phyloP scores from a whole-genome alignment of 2,888 invertebrate genomes.

The Drosophila percnosoma region DNA sequence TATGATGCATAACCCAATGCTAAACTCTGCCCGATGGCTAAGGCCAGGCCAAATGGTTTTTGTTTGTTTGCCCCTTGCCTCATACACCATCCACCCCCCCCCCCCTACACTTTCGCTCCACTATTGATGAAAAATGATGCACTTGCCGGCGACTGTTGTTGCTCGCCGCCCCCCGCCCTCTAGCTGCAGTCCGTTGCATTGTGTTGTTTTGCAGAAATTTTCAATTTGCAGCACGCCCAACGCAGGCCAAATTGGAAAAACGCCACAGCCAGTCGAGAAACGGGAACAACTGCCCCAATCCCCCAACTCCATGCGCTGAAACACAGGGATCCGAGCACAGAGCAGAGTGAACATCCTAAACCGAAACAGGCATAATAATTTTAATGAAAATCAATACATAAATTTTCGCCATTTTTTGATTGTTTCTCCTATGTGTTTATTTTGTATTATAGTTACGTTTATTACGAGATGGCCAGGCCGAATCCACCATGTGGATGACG shows the following conservation, averaged over 20 bases:
- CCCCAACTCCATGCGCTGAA: background rate
- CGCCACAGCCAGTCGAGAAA: slow-evolving; percentile 42
- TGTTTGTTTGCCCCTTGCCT: slow-evolving; percentile 54
- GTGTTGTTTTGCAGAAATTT: slow-evolving; percentile 74
- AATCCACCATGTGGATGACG: slow-evolving; percentile 22
- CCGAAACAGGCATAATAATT: slow-evolving; percentile 56
- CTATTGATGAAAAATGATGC: slow-evolving; percentile 76
- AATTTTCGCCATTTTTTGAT: slow-evolving; percentile 75
- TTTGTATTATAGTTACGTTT: slow-evolving; percentile 78
- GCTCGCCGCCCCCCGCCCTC: background rate
- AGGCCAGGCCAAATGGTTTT: slow-evolving; percentile 63
- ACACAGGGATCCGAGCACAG: background rate
- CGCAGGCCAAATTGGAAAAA: slow-evolving; percentile 70
- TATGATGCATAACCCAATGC: slow-evolving; percentile 77
- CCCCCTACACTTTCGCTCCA: background rate
- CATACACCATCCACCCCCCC: background rate
- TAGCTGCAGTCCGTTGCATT: slow-evolving; percentile 46
- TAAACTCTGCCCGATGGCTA: slow-evolving; percentile 52
- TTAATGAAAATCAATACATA: slow-evolving; percentile 79
- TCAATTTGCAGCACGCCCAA: slow-evolving; percentile 73
- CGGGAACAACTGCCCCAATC: slow-evolving; percentile 16
- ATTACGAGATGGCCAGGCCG: slow-evolving; percentile 51
- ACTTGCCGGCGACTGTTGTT: slow-evolving; percentile 58
- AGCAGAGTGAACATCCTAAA: slow-evolving; percentile 17
- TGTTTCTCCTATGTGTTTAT: slow-evolving; percentile 76